phyloP scores from a whole-genome alignment of 2,888 invertebrate genomes.

The Caenorhabditis becei region DNA sequence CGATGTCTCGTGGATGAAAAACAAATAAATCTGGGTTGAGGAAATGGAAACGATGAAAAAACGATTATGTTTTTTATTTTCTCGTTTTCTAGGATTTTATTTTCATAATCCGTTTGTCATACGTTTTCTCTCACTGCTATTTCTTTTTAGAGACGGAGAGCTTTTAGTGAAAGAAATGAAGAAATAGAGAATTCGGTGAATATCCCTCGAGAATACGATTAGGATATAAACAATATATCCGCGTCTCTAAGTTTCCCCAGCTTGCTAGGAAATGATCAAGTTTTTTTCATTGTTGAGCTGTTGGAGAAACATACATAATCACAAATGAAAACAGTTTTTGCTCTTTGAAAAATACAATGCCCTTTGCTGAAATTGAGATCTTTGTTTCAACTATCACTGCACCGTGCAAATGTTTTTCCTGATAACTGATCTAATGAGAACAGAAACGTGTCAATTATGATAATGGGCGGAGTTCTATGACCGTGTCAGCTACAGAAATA shows the following conservation, averaged over 20 bases:
- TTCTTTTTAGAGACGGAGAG: conserved; percentile 16
- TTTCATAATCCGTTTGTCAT: conserved; percentile 40
- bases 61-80: conserved; percentile 18
- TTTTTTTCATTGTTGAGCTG: no score
- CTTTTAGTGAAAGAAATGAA: conserved; percentile 23
- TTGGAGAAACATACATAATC: no score
- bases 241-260: background rate
- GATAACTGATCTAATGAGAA: conserved; percentile 11
- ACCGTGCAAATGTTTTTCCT: no score
- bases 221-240: conserved; percentile 38
- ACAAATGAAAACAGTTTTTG: no score
- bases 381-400: no score
- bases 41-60: no score
- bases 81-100: conserved; percentile 24
- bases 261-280: no score
- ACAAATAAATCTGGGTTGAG: no score
- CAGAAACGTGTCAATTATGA: conserved; percentile 17
- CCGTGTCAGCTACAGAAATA: conserved; percentile 26
- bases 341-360: no score
- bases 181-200: conserved; percentile 23
- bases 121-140: conserved; percentile 14
- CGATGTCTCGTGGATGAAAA: no score
- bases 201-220: conserved; percentile 49
- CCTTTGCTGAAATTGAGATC: no score
- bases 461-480: conserved; percentile 25